Evolutionary conservation across 2,113 vertebrate genomes (phyloP).

Genomic region (Ictalurus punctatus): DNA sequence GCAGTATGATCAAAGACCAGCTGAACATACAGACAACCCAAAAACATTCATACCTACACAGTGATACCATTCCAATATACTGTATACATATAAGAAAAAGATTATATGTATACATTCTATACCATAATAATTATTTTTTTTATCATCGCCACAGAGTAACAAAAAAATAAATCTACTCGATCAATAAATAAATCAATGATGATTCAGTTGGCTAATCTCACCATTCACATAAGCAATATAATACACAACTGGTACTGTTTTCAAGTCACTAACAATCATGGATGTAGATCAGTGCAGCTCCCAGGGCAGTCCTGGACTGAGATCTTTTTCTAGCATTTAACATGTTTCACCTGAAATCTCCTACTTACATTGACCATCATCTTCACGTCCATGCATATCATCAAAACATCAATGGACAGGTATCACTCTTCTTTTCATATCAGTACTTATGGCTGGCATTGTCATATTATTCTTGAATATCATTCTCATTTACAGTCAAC

Average conservation of each 20-base stretch:
- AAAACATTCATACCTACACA: slow-evolving; percentile 62
- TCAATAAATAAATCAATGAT: slow-evolving; percentile 74
- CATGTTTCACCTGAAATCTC: slow-evolving; percentile 34
- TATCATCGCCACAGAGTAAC: slow-evolving; percentile 76
- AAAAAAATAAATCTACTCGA: slow-evolving; percentile 73
- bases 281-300: slow-evolving; percentile 48
- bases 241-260: slow-evolving; percentile 63
- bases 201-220: slow-evolving; percentile 65
- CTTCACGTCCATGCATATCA: slow-evolving; percentile 44
- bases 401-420: slow-evolving; percentile 34
- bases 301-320: slow-evolving; percentile 26
- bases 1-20: slow-evolving; percentile 71
- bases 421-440: slow-evolving; percentile 11
- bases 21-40: slow-evolving; percentile 65
- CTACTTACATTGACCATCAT: slow-evolving; percentile 57
- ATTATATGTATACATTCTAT: slow-evolving; percentile 67
- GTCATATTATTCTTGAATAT: neutral
- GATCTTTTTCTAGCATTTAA: slow-evolving; percentile 43
- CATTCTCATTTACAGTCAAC: slow-evolving; percentile 16
- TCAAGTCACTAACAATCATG: slow-evolving; percentile 62
- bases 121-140: slow-evolving; percentile 66
- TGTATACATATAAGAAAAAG: slow-evolving; percentile 77
- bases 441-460: slow-evolving; percentile 39
- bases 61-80: slow-evolving; percentile 63
- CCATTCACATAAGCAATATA: slow-evolving; percentile 67